Conservation (phyloP, 2,888 invertebrate species). For the Dioctria linearis region DNA sequence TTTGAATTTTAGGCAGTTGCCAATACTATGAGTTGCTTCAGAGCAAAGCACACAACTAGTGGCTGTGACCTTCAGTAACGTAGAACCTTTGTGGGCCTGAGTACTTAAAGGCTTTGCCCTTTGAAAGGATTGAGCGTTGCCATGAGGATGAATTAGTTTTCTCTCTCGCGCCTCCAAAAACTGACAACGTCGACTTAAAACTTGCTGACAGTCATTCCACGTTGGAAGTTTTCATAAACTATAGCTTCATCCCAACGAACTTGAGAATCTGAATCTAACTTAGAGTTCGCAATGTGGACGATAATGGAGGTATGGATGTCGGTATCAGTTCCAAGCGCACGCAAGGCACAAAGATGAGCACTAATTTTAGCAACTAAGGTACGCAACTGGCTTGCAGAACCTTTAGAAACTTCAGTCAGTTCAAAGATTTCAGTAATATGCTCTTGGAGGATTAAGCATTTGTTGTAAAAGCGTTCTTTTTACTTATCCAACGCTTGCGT, state of each 20-base stretch:
- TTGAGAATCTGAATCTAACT: background rate
- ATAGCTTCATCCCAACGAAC: background rate
- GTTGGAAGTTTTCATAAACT: background rate
- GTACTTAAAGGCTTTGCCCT: too few relatives aligned
- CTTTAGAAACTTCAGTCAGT: too few relatives aligned
- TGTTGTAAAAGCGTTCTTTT: too few relatives aligned
- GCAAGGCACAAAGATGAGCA: too few relatives aligned
- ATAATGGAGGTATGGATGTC: background rate
- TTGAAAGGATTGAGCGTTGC: too few relatives aligned
- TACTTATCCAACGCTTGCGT: too few relatives aligned
- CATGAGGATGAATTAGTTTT: background rate
- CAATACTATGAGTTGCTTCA: background rate
- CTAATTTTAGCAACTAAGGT: too few relatives aligned
- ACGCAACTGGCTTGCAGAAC: too few relatives aligned
- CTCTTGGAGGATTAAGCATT: too few relatives aligned
- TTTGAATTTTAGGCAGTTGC: background rate
- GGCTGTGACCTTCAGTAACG: background rate
- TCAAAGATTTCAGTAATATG: too few relatives aligned
- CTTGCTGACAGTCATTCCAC: background rate
- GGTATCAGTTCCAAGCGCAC: too few relatives aligned
- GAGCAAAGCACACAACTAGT: background rate
- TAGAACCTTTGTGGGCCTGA: background rate
- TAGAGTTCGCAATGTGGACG: background rate
- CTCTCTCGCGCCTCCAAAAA: background rate
- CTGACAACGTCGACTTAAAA: conserved; percentile 11